Percentiles rank a stretch among this genome's conserved stretches.
Conservation (phyloP, 2,797 vertebrate species). For the Arnoldichthys spilopterus region DNA sequence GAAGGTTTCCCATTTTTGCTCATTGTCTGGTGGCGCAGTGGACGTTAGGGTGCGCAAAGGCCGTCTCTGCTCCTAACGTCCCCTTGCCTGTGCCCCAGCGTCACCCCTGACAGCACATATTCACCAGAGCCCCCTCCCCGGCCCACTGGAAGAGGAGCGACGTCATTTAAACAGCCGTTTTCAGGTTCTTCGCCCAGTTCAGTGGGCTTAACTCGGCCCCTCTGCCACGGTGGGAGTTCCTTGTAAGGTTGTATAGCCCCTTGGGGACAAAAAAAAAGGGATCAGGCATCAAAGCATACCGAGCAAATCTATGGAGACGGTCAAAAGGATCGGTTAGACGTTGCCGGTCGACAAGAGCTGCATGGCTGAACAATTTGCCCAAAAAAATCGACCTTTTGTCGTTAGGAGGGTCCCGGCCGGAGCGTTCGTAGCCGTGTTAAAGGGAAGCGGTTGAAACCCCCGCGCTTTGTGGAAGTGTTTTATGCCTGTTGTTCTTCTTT, state of each 20-base stretch:
- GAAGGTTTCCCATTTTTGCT: too few species aligned
- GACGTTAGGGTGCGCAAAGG: too few species aligned
- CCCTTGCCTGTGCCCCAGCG: too few species aligned
- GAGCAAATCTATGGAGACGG: slow-evolving; percentile 62
- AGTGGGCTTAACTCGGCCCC: slow-evolving; percentile 36
- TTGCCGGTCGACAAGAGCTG: slow-evolving; percentile 54
- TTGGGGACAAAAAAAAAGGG: slow-evolving; percentile 55
- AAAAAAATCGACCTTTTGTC: slow-evolving; percentile 57
- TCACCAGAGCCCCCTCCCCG: neutral
- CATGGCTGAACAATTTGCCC: slow-evolving; percentile 56
- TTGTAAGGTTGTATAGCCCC: slow-evolving; percentile 50
- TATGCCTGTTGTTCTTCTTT: too few species aligned
- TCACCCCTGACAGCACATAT: neutral
- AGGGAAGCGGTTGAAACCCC: neutral
- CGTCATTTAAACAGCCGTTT: slow-evolving; percentile 41
- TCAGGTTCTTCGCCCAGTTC: slow-evolving; percentile 33
- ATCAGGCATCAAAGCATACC: slow-evolving; percentile 62
- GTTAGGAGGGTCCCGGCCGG: slow-evolving; percentile 38
- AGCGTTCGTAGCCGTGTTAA: slow-evolving; percentile 29
- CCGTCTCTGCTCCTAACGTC: too few species aligned
- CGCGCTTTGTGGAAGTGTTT: too few species aligned
- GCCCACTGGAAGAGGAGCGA: slow-evolving; percentile 1
- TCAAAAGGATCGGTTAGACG: slow-evolving; percentile 57
- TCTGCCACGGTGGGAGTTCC: slow-evolving; percentile 45
- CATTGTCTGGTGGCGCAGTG: too few species aligned